Base-by-base conservation (phyloP, 2,113 vertebrate species). In the Toxotes jaculatrix region DNA sequence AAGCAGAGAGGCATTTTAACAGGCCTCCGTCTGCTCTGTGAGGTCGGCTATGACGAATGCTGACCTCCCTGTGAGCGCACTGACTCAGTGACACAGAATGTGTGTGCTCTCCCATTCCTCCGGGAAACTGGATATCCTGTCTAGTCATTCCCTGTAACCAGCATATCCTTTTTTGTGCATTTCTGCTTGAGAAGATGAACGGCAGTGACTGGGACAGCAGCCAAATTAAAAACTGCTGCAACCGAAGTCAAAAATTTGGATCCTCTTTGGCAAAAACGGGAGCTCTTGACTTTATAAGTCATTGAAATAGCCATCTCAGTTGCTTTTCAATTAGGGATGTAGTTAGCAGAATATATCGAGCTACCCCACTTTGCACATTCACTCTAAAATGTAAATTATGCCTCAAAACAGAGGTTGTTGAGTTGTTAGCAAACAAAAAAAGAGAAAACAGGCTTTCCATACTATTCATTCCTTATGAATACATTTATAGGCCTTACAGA, bases 41-140 rank as follows among this genome's bases (percentile, higher is more conserved):
- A 76, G 89, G 75, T 88, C 32, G 69, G 19, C 77, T 74, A 78
- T 93, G 91, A 92, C 85, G 56, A 86, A 87, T 12, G 21, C 77
- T 10, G 66, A 71, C 72, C 82, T 89, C 79, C 69, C 76, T 51
- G 65, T 34, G 63, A 70, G 82, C 40, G 1, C 56, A 79, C 86
- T 90, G 88, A 94, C 67, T 92, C 90, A 93, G 77, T 86, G 71
- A 83, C 83, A 86, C 88, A 87, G 84, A 85, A 89, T 89, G 89
- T 66, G 56, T 45, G 83, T 61, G 64, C 83, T 80, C 56, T 77
- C 85, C 73, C 82, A 74, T 83, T 88, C 64, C 31, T 47, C 57
- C 59, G 82, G 86, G 91, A 87, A 91, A 79, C 80, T 71, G 65
- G 64, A 91, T 84, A 89, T 92, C 89, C 91, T 89, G 91, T 81